These are phyloP conservation scores for Triplophysa rosa DNA, from an alignment of 2,113 vertebrate genomes.

Conservation along the genomic window DNA sequence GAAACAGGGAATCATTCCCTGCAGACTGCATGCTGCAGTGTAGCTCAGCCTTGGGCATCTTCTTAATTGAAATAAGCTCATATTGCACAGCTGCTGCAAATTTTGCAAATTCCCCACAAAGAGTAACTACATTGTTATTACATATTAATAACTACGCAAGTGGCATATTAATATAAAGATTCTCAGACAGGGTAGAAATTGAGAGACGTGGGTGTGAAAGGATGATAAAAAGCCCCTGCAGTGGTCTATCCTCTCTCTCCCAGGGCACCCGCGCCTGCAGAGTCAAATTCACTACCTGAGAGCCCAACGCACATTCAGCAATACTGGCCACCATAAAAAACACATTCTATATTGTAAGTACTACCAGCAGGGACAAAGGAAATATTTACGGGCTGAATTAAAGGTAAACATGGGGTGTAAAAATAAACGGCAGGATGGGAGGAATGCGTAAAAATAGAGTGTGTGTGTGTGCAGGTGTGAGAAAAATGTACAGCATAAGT, in stretches of 20 bases:
- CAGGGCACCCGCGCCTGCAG: neutral
- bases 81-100: neutral
- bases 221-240: neutral
- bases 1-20: conserved; percentile 1
- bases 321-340: conserved; percentile 30
- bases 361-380: conserved; percentile 11
- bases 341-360: conserved; percentile 31
- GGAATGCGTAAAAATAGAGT: conserved; percentile 9
- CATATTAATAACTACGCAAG: conserved; percentile 15
- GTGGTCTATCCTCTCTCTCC: conserved; percentile 1
- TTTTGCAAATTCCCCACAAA: conserved; percentile 1
- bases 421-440: neutral
- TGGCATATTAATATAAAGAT: neutral
- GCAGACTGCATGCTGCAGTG: conserved; percentile 20
- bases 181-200: neutral
- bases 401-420: conserved; percentile 8
- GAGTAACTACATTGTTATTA: conserved; percentile 24
- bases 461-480: conserved; percentile 30
- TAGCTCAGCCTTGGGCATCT: neutral
- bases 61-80: neutral
- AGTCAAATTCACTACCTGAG: conserved; percentile 11
- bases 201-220: neutral
- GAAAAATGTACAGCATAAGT: neutral
- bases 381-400: conserved; percentile 42
- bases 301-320: conserved; percentile 41